Conservation (phyloP, 2,888 invertebrate species). For the Homarus gammarus region DNA sequence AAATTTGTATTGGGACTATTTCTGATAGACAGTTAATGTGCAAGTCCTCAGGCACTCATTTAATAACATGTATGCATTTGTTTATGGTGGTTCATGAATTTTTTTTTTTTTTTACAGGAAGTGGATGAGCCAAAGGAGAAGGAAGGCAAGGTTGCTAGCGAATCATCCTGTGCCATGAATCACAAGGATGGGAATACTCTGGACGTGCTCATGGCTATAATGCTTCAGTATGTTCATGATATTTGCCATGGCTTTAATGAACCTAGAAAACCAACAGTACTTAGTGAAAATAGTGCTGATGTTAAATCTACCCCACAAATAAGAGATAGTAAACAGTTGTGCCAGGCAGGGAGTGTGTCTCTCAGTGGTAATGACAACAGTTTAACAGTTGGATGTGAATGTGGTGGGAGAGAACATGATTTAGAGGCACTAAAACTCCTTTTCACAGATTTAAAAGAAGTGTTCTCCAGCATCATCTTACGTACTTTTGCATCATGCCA, state of each 20-base stretch:
- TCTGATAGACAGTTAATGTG: too few species aligned
- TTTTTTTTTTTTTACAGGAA: constrained; percentile 49
- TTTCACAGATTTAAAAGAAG: constrained; percentile 83
- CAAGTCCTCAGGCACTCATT: too few species aligned
- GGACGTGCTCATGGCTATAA: constrained; percentile 88
- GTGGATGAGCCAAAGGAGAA: constrained; percentile 30
- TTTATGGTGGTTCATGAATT: neutral
- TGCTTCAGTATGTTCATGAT: constrained; percentile 85
- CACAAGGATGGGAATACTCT: constrained; percentile 84
- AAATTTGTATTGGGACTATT: too few species aligned
- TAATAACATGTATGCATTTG: too few species aligned
- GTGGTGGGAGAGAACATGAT: constrained; percentile 68
- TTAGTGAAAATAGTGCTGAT: neutral
- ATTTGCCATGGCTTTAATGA: constrained; percentile 81
- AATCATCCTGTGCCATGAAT: constrained; percentile 77
- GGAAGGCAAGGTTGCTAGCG: neutral
- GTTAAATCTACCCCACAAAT: neutral
- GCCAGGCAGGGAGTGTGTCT: constrained; percentile 78
- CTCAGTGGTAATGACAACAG: constrained; percentile 83
- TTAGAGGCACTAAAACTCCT: constrained; percentile 77
- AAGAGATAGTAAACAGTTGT: neutral
- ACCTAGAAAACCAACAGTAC: constrained; percentile 5
- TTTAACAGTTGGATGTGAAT: constrained; percentile 77
- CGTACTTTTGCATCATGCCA: constrained; percentile 91
- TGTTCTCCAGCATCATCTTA: constrained; percentile 90